These are phyloP conservation scores for Columbina picui DNA, from an alignment of 2,113 vertebrate genomes.

Conservation along the genomic window DNA sequence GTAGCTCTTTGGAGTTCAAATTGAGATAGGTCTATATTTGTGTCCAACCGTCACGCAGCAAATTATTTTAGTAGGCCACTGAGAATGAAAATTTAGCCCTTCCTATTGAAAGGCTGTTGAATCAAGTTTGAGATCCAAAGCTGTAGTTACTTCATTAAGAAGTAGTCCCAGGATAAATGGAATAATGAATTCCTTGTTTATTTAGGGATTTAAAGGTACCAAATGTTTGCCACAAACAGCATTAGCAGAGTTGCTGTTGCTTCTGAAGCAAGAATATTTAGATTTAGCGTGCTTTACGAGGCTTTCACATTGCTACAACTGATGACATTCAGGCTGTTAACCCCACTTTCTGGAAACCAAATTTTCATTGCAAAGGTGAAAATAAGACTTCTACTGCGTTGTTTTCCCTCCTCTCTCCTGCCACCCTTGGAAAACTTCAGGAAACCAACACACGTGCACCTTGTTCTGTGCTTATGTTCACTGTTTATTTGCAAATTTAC, in stretches of 20 bases:
- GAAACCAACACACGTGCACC: not conserved
- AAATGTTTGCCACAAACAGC: not conserved
- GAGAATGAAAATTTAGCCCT: not conserved
- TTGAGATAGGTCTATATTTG: slow-evolving; percentile 3
- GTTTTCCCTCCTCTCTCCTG: not conserved
- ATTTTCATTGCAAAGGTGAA: not conserved
- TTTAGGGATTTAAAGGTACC: not conserved
- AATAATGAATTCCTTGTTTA: not conserved
- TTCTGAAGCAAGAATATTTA: not conserved
- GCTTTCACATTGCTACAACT: not conserved
- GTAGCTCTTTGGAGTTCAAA: not conserved
- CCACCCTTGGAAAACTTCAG: not conserved
- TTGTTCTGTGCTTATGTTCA: not conserved
- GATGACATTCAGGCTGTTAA: not conserved
- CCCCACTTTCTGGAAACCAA: not conserved
- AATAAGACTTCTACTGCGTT: not conserved
- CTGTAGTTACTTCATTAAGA: not conserved
- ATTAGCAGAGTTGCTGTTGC: not conserved
- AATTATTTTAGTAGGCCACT: not conserved
- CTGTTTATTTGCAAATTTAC: not conserved
- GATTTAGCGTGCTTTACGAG: not conserved
- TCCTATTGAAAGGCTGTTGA: not conserved
- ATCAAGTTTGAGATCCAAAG: not conserved
- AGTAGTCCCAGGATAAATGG: not conserved
- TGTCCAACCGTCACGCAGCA: not conserved